Evolutionary conservation across 1,140 invertebrate genomes (phyloP), one percentile per base, ranked within the genome.

Genomic region (Drosophila pectinifera): DNA sequence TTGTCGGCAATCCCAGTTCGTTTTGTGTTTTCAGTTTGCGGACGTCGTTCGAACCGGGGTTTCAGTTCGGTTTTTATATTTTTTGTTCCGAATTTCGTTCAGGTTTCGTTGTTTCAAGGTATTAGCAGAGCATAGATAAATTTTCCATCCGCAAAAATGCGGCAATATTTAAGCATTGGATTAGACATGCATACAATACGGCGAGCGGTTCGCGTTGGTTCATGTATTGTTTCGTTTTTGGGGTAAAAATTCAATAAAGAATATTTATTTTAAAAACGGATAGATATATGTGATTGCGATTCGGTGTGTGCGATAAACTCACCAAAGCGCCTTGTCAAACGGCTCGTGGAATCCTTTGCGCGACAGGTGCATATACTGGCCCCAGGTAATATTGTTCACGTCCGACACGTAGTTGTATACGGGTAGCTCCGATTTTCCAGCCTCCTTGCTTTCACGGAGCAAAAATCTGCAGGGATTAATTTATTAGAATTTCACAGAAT

Each of bases 351-450:
- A 92, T 59, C 92, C 92, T 57, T 90, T 73, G 41, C 91, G 91
- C 26, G 92, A 83, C 36, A 93, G 67, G n/a, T 93, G 49, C 73
- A 93, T 92, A 59, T 93, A 94, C 49, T 93, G 59, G 54, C 92
- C 91, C 93, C 93, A 94, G 16, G 92, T 93, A 49, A 94, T 79
- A 14, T 80, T 88, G 48, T 88, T 92, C 31, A 78, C 86, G 63
- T 91, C 82, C 82, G 92, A 93, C 20, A 93, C 78, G 58, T 93
- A 94, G 79, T 94, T 94, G 74, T 94, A 94, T 13, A 94, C 93
- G 16, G 93, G 92, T 45, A 93, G 91, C 73, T 93, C 92, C 0
- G 84, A 79, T 39, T 76, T 85, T 5, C 42, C 51, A 58, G 78
- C 59, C 4, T 22, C n/a, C 36, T 90, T 46, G 18, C n/a, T 78